A percentile compares a stretch with the other conserved stretches of the same genome.
Conservation (phyloP, 2,888 invertebrate species). For the Tetranychus truncatus region DNA sequence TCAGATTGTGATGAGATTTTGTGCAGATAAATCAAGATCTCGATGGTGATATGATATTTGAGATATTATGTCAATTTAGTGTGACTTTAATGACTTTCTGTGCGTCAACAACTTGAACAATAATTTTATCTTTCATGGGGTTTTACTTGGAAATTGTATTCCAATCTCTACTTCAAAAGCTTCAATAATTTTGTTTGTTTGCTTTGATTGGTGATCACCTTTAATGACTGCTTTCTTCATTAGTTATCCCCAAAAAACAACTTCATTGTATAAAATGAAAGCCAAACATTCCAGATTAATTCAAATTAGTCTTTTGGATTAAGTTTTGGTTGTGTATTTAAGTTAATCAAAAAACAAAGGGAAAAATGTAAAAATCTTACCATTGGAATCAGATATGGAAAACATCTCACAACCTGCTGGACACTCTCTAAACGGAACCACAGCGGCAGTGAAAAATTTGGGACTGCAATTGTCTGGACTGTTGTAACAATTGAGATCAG, state of each 20-base stretch:
- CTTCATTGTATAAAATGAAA: background rate
- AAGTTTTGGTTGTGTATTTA: background rate
- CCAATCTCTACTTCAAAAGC: background rate
- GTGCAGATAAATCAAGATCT: background rate
- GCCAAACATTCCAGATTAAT: background rate
- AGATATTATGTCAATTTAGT: background rate
- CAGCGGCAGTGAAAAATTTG: constrained; percentile 15
- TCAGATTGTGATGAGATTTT: background rate
- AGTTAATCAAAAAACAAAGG: too few relatives aligned
- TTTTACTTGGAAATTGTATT: too few relatives aligned
- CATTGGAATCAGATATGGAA: constrained; percentile 21
- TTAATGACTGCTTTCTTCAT: background rate
- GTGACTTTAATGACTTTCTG: background rate
- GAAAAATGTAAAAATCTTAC: constrained; percentile 5
- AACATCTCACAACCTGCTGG: constrained; percentile 22
- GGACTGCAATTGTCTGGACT: constrained; percentile 20
- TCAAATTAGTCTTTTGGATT: background rate
- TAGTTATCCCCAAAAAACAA: background rate
- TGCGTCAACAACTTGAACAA: too few relatives aligned
- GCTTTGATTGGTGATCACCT: background rate
- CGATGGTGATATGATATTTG: background rate
- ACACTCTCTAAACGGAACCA: constrained; percentile 19
- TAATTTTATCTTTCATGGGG: too few relatives aligned
- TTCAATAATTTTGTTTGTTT: background rate
- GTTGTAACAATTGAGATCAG: constrained; percentile 20